These are phyloP conservation scores for Emys orbicularis DNA, from an alignment of 2,797 vertebrate genomes.

Conservation along the genomic window DNA sequence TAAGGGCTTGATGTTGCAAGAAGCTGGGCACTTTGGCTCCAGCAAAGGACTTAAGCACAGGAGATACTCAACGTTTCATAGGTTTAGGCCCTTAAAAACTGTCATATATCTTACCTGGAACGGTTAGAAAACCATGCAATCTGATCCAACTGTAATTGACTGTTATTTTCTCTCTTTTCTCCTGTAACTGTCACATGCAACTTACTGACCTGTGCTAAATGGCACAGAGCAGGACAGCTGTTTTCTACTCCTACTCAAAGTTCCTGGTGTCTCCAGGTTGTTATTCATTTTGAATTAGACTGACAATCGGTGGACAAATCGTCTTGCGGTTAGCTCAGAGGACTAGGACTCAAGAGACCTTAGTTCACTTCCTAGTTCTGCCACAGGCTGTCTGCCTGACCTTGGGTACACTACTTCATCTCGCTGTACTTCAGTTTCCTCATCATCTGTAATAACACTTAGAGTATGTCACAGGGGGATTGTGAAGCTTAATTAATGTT, in stretches of 20 bases:
- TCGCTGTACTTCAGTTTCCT: not conserved
- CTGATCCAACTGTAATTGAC: not conserved
- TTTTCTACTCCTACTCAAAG: not conserved
- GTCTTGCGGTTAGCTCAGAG: not conserved
- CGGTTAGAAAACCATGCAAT: not conserved
- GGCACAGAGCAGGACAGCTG: not conserved
- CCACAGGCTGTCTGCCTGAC: not conserved
- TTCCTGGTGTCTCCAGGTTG: not conserved
- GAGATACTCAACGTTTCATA: not conserved
- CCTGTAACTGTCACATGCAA: not conserved
- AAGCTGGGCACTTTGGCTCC: not conserved
- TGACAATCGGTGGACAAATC: not conserved
- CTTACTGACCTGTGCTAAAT: not conserved
- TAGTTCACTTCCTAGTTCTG: not conserved
- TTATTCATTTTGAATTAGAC: not conserved
- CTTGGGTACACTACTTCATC: not conserved
- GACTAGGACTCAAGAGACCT: not conserved
- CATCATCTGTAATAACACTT: not conserved
- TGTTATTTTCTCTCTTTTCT: not conserved
- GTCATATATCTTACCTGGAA: not conserved
- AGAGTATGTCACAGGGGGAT: not conserved
- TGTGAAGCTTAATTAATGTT: accelerated
- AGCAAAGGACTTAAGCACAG: not conserved
- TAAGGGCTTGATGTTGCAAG: not conserved
- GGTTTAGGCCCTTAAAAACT: not conserved